Evolutionary conservation across 1,140 invertebrate genomes (phyloP), one percentile per base, ranked within the genome.

Genomic region (Nebria ingens): DNA sequence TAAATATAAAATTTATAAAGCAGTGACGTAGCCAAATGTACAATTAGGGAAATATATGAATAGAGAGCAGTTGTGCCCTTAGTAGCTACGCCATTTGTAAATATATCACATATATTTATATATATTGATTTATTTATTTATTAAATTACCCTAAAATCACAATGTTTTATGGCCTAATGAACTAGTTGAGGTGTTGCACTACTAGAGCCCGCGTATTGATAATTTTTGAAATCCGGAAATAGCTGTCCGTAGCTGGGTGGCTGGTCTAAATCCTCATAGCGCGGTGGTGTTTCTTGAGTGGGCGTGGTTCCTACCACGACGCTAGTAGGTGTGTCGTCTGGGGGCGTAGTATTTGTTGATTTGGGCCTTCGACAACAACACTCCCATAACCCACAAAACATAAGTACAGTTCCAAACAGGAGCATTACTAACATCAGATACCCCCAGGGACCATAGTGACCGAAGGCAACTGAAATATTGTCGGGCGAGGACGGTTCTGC

Each of bases 371-470:
- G 63, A 55, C 71, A 72, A 52, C 70, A 72, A 56, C 70, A 74
- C 56, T 74, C 72, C 79, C 79, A 82, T 54, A 81, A 71, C 25
- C 80, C 71, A 61, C 80, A 83, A 64, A 82, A 79, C 72, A 81
- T 76, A 53, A 83, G 72, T 51, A 81, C 75, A 9, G 77, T 77
- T 25, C 79, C 80, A 63, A 79, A 81, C 52, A 81, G 72, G 38
- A 83, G 66, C 76, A 82, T 81, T 20, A 79, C 80, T 45, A 82
- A 72, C 62, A 82, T 79, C 20, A 82, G 70, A 58, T 82, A 82
- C 60, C 79, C 79, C 80, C 80, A 82, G 0, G 80, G 79, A 2
- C 80, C 80, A 60, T 82, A 81, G 51, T 79, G 79, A 51, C 77
- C 76, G 42, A 82, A 65, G 40, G 73, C 73, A 21, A 71, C 72